Conservation (phyloP, 1,140 invertebrate species). For the Apis dorsata region DNA sequence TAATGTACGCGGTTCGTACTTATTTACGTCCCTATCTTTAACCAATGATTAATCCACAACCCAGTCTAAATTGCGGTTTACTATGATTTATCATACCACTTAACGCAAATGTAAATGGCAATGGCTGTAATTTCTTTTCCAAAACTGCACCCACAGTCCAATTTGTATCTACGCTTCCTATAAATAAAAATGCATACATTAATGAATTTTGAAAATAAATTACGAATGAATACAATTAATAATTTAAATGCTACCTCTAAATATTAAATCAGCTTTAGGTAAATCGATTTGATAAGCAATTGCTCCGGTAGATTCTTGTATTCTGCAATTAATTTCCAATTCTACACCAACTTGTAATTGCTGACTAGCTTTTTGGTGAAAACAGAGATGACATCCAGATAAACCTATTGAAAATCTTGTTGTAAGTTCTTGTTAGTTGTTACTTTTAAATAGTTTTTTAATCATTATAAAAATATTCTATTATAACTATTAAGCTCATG, state of each 20-base stretch:
- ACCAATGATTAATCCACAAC: slow-evolving; percentile 93
- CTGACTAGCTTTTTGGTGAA: slow-evolving; percentile 96
- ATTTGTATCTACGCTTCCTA: slow-evolving; percentile 95
- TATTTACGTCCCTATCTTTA: slow-evolving; percentile 75
- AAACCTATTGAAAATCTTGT: slow-evolving; percentile 80
- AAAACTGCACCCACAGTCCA: slow-evolving; percentile 96
- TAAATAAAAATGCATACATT: slow-evolving; percentile 62
- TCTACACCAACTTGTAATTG: slow-evolving; percentile 93
- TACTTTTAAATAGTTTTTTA: background rate
- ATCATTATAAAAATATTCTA: background rate
- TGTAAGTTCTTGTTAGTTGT: slow-evolving; percentile 71
- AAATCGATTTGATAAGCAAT: slow-evolving; percentile 98
- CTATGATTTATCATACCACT: slow-evolving; percentile 96
- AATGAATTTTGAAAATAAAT: background rate
- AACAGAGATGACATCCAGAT: slow-evolving; percentile 93
- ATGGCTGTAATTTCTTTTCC: slow-evolving; percentile 94
- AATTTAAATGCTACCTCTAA: slow-evolving; percentile 87
- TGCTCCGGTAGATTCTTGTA: slow-evolving; percentile 94
- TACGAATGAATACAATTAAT: background rate
- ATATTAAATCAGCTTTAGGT: slow-evolving; percentile 96
- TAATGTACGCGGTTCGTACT: slow-evolving; percentile 22
- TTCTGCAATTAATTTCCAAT: slow-evolving; percentile 91
- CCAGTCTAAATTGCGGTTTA: slow-evolving; percentile 93
- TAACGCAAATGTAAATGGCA: slow-evolving; percentile 96
- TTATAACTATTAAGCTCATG: background rate